These are phyloP conservation scores for Colletes latitarsis DNA, from an alignment of 1,140 invertebrate genomes.

Conservation along the genomic window DNA sequence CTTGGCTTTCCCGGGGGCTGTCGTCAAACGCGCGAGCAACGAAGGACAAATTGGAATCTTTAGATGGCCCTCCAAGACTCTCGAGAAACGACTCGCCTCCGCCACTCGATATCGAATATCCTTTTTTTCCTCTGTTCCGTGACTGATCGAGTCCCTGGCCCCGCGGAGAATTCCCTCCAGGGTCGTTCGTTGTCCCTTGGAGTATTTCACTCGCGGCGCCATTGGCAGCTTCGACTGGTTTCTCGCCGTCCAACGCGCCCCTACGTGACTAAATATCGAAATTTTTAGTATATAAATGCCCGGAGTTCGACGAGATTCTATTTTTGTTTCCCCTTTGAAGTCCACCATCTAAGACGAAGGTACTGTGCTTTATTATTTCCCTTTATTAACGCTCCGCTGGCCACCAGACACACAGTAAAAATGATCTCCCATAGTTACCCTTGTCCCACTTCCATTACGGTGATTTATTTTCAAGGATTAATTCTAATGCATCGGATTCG, in stretches of 20 bases:
- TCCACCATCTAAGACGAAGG: no score
- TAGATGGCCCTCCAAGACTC: conserved; percentile 17
- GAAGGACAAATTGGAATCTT: conserved; percentile 40
- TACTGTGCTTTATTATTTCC: no score
- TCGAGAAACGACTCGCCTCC: neutral
- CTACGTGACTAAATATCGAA: no score
- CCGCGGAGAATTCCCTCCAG: neutral
- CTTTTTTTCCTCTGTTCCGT: neutral
- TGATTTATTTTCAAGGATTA: no score
- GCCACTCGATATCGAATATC: conserved; percentile 34
- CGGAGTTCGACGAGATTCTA: neutral
- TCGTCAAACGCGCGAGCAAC: conserved; percentile 2
- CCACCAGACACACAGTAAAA: no score
- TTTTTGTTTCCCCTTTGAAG: neutral
- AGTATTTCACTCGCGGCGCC: neutral
- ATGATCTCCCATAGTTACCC: no score
- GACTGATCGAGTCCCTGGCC: neutral
- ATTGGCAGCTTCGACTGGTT: neutral
- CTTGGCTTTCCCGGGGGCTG: neutral
- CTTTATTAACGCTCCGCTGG: no score
- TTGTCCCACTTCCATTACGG: no score
- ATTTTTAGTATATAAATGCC: no score
- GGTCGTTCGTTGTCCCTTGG: conserved; percentile 1
- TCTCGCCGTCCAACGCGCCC: no score
- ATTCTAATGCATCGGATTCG: no score